Evolutionary conservation across 1,140 invertebrate genomes (phyloP), one percentile per base, ranked within the genome.

Genomic region (Caenorhabditis brenneri): DNA sequence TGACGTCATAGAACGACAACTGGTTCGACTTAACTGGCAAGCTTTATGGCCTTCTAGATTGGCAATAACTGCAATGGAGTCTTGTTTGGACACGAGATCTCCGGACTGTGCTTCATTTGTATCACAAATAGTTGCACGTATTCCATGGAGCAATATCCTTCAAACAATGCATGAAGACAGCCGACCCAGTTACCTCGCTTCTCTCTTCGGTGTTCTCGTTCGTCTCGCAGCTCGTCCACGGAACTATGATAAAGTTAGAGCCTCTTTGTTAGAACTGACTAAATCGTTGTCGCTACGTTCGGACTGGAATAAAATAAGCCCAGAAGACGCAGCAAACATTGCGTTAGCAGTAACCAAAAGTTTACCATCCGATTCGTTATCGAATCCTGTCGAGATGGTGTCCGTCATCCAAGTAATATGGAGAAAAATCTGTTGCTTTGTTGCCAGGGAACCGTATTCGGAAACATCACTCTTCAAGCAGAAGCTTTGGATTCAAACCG

Each of bases 341-440:
- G 31, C 84, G 24, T 15, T 39, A 9, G 31, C 84, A 16, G 80
- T 85, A 10, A 33, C 53, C n/a, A 53, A 46, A 36, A 29, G 84
- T 42, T 46, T 85, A 0, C 84, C 84, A 4, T 55, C 49, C 2
- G 84, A 85, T 31, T 53, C 79, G 16, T 16, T 81, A 2, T 60
- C 79, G 4, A 65, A 81, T 46, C 84, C 84, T 9, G 19, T 42
- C 15, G 84, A 85, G 36, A 42, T 36, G 12, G 51, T 81, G 29
- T 58, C 84, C 4, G 51, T 85, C 16, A 53, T 81, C 16, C 79
- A 81, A 81, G 69, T 85, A 9, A 85, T 85, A 33, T 85, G 84
- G 84, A 31, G 84, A 12, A 85, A 85, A 49, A 79, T 82, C 39
- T 81, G 84, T 27, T 85, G 55, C 33, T 81, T 85, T 49, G 84